Conservation (phyloP, 2,888 invertebrate genomes). For the Luperina nickerlii region DNA sequence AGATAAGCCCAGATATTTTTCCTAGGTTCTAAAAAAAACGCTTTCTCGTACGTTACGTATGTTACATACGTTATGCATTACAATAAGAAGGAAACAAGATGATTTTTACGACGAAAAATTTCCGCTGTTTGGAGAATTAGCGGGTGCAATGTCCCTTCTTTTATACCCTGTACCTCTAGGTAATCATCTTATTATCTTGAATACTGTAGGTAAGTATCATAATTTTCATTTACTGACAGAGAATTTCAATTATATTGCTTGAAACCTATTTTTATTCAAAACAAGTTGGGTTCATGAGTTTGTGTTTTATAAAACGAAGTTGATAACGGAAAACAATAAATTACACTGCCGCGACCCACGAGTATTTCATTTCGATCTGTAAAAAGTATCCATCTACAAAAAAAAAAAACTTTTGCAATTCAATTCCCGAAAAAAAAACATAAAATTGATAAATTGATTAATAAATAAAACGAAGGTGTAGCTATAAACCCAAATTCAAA, state of each 20-base stretch:
- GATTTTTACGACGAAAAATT: neutral
- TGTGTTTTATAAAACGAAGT: neutral
- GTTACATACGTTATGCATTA: too few species aligned
- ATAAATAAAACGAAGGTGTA: slow-evolving; percentile 42
- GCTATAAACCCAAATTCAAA: slow-evolving; percentile 17
- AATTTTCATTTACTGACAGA: neutral
- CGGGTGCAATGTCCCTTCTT: too few species aligned
- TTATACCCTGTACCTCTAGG: too few species aligned
- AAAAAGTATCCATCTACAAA: slow-evolving; percentile 33
- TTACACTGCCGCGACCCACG: neutral
- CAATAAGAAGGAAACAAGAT: too few species aligned
- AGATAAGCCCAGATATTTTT: too few species aligned
- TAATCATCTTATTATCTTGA: neutral
- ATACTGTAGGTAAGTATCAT: neutral
- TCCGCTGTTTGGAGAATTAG: neutral
- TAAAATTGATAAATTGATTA: slow-evolving; percentile 41
- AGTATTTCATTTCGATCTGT: slow-evolving; percentile 22
- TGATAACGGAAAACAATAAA: slow-evolving; percentile 29
- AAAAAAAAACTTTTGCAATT: slow-evolving; percentile 50
- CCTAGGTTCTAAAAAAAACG: too few species aligned
- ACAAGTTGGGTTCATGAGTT: neutral
- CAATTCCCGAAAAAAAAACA: slow-evolving; percentile 13
- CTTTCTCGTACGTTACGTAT: too few species aligned
- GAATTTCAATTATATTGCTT: neutral
- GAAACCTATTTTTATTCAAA: neutral